These are phyloP conservation scores for Podiceps cristatus DNA, from an alignment of 2,113 vertebrate species.

Conservation along the genomic window DNA sequence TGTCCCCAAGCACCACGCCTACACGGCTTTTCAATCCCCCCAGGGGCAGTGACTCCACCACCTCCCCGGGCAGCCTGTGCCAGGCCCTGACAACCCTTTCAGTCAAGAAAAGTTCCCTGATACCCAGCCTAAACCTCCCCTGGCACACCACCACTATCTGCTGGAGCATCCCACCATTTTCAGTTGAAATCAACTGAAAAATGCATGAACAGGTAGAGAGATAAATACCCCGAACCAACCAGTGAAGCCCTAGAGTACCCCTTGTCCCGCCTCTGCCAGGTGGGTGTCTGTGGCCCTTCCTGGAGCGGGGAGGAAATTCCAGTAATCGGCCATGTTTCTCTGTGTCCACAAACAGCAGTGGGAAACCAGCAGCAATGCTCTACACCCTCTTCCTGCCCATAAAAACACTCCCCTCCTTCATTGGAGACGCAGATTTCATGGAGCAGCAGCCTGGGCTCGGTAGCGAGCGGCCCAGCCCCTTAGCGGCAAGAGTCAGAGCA, in stretches of 20 bases:
- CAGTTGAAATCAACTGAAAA: not conserved
- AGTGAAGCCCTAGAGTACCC: not conserved
- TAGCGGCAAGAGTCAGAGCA: not conserved
- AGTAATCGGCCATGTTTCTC: not conserved
- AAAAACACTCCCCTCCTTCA: not conserved
- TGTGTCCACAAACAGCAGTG: not conserved
- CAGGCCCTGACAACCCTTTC: not conserved
- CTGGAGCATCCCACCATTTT: not conserved
- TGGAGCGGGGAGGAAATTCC: not conserved
- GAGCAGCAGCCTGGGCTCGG: not conserved
- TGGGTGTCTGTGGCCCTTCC: not conserved
- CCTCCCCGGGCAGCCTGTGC: not conserved
- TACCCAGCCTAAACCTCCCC: not conserved
- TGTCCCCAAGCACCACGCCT: not conserved
- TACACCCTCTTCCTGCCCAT: not conserved
- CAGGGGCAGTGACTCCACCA: not conserved
- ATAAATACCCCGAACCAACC: not conserved
- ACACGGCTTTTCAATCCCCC: accelerated
- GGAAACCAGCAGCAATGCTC: not conserved
- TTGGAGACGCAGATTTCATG: not conserved
- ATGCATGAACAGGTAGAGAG: not conserved
- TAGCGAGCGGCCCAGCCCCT: accelerated
- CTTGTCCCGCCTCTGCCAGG: not conserved
- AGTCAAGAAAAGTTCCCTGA: not conserved
- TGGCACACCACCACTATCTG: not conserved